phyloP scores from a whole-genome alignment of 2,113 vertebrate species.

The Oryzias melastigma region DNA sequence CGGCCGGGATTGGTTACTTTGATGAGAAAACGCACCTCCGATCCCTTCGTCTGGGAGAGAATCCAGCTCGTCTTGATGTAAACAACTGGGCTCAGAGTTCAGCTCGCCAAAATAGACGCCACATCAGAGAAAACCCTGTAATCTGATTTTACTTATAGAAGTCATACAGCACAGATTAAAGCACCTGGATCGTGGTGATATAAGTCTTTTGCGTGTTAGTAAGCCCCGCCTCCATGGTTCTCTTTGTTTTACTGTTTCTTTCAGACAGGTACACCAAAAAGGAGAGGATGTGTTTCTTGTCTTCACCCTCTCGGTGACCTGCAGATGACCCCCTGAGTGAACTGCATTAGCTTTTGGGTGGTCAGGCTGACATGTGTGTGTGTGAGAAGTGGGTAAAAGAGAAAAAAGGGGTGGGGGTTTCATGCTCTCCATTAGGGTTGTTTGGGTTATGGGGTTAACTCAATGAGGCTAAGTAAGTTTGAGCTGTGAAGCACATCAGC shows the following conservation, averaged over 20 bases:
- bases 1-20: constrained; percentile 57
- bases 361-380: constrained; percentile 48
- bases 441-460: constrained; percentile 74
- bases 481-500: constrained; percentile 68
- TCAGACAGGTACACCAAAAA: constrained; percentile 31
- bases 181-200: neutral
- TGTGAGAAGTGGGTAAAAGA: constrained; percentile 19
- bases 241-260: constrained; percentile 22
- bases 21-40: constrained; percentile 61
- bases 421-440: constrained; percentile 72
- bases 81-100: constrained; percentile 45
- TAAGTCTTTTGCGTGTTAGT: neutral
- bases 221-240: neutral
- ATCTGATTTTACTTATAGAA: constrained; percentile 37
- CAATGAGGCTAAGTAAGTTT: constrained; percentile 73
- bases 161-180: constrained; percentile 25
- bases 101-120: constrained; percentile 49
- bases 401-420: constrained; percentile 5
- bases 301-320: constrained; percentile 74
- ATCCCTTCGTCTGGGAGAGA: constrained; percentile 49
- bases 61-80: constrained; percentile 63
- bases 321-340: constrained; percentile 73
- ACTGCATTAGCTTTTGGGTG: constrained; percentile 76
- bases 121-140: constrained; percentile 5
- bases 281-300: constrained; percentile 61